Base-by-base conservation (phyloP, 1,140 invertebrate genomes). In the Pseudoatta argentina region DNA sequence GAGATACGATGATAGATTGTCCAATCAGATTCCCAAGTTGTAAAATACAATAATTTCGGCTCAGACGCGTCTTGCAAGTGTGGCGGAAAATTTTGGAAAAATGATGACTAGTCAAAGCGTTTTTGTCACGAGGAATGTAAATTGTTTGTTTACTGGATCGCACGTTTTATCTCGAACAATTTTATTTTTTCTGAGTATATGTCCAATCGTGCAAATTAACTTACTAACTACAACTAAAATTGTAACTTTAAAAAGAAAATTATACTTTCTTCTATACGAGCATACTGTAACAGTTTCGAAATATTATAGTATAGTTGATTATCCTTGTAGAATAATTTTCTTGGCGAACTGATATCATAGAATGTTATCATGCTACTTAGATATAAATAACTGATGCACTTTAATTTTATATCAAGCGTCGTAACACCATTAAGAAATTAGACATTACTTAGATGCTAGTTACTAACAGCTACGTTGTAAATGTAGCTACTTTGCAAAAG, bases 1-100 rank as follows among this genome's bases (percentile, higher is more conserved):
- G 34, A 81, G 66, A 59, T 27, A 57, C 51, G 14, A 39, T 27
- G 27, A 6, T 34, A 66, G 18, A 44, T 53, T 78, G 51, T 10
- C 64, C 14, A 1, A 14, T 66, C 48, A 8, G 30, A 55, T 39
- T 12, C 6, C 27, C 18, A 16, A 59, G 6, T 63, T 16, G 14
- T 63, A 24, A 44, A 44, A 44, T 51, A 51, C 39, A 77, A 77
- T 21, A 78, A 77, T 82, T 73, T 61, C 7, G 39, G n/a, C 18
- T 18, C 24, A 12, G 16, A 16, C 4, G 12, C 6, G 4, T 53
- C 10, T 24, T 7, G 18, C 21, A 72, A 1, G n/a, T 82, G 10
- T n/a, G 6, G 6, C 7, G n/a, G 18, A 44, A 75, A 61, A 83
- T 24, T 61, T 14, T 61, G 39, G 67, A 82, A 82, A 72, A 44